phyloP scores from a whole-genome alignment of 2,113 vertebrate species.

The Lagopus muta region DNA sequence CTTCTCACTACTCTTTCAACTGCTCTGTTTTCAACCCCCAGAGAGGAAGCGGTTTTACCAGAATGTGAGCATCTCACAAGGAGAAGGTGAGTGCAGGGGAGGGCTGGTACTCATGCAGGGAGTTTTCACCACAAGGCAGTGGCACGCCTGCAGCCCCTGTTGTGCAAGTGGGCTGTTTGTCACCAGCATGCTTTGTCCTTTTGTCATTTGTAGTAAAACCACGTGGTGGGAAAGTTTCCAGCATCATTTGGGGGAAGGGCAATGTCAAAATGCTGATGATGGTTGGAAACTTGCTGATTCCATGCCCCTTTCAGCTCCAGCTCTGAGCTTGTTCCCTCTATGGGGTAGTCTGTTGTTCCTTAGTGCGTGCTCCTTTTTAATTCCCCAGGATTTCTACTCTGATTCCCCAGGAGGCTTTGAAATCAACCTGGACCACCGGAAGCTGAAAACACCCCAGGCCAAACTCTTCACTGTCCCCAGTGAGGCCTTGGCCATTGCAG shows the following conservation, averaged over 20 bases:
- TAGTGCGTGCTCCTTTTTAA: slow-evolving; percentile 58
- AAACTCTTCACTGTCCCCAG: slow-evolving; percentile 93
- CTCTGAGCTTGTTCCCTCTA: background rate
- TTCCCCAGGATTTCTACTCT: slow-evolving; percentile 71
- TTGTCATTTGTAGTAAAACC: background rate
- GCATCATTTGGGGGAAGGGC: background rate
- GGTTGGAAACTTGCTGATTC: background rate
- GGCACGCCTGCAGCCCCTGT: background rate
- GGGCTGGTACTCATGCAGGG: background rate
- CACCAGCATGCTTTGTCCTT: background rate
- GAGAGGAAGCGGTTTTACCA: slow-evolving; percentile 93
- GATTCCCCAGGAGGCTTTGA: slow-evolving; percentile 88
- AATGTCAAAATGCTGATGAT: background rate
- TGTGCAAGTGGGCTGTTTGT: background rate
- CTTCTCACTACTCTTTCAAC: background rate
- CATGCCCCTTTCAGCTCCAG: accelerated
- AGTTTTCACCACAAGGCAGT: accelerated
- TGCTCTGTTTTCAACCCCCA: slow-evolving; percentile 56
- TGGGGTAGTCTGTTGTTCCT: slow-evolving; percentile 56
- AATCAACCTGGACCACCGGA: slow-evolving; percentile 92
- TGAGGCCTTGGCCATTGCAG: slow-evolving; percentile 90
- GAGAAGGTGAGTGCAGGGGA: slow-evolving; percentile 84
- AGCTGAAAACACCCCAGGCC: slow-evolving; percentile 94
- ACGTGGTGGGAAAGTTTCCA: background rate
- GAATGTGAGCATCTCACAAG: slow-evolving; percentile 92